phyloP scores from a whole-genome alignment of 2,113 vertebrate species.

The Prinia subflava region DNA sequence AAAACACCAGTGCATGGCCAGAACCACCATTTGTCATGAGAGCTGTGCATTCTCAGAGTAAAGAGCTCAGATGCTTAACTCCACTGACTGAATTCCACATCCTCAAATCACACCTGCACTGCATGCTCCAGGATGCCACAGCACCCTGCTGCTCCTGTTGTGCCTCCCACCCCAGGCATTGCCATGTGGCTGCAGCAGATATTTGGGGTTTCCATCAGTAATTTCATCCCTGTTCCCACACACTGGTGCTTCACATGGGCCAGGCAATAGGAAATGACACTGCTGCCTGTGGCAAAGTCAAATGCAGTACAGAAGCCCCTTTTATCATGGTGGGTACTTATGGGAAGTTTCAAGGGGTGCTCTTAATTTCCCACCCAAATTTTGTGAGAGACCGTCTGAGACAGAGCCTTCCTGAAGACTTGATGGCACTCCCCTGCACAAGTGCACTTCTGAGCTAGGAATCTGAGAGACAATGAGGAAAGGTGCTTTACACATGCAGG shows the following conservation, averaged over 20 bases:
- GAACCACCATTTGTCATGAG: not conserved
- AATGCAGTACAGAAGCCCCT: not conserved
- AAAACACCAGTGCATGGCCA: not conserved
- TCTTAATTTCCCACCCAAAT: not conserved
- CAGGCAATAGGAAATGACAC: not conserved
- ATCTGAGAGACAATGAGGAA: not conserved
- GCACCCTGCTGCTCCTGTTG: not conserved
- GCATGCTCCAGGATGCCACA: fast-evolving
- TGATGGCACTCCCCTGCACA: not conserved
- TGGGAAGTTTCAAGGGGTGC: not conserved
- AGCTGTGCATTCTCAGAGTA: not conserved
- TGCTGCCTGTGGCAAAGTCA: not conserved
- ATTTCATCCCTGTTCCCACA: not conserved
- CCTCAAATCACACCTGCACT: not conserved
- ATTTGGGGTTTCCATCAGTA: not conserved
- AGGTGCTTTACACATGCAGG: not conserved
- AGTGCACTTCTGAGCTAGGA: not conserved
- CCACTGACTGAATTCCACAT: fast-evolving
- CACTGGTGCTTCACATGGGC: not conserved
- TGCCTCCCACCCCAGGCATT: not conserved
- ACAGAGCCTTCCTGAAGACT: not conserved
- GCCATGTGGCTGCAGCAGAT: not conserved
- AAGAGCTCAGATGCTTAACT: not conserved
- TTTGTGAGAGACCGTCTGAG: not conserved
- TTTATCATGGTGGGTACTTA: not conserved